Evolutionary conservation across 2,888 invertebrate genomes (phyloP).

Genomic region (Automeris io): DNA sequence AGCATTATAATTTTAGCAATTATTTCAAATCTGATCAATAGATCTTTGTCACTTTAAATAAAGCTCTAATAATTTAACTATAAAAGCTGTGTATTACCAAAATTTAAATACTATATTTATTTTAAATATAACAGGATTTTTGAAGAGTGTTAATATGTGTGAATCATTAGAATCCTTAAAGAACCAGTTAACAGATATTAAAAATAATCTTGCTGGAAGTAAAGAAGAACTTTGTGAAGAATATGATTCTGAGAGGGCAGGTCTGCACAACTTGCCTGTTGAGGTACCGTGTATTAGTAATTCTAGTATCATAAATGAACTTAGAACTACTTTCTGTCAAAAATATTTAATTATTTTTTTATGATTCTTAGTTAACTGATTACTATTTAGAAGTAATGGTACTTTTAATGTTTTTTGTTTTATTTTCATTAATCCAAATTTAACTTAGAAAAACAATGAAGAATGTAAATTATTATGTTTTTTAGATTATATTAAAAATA

Average conservation of each 20-base stretch:
- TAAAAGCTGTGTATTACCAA: too few species aligned
- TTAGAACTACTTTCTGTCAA: not conserved
- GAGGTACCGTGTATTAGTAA: constrained; percentile 43
- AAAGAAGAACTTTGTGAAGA: constrained; percentile 20
- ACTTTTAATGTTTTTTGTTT: too few species aligned
- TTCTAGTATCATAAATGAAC: not conserved
- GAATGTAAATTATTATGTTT: constrained; percentile 16
- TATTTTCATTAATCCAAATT: too few species aligned
- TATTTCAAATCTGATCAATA: too few species aligned
- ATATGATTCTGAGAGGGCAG: constrained; percentile 31
- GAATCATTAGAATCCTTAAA: constrained; percentile 40
- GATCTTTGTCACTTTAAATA: too few species aligned
- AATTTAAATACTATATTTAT: too few species aligned
- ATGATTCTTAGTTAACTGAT: too few species aligned
- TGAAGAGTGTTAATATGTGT: constrained; percentile 37
- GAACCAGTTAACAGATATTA: constrained; percentile 39
- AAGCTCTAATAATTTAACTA: too few species aligned
- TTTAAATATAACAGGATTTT: too few species aligned
- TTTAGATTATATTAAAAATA: constrained; percentile 78
- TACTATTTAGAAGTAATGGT: too few species aligned
- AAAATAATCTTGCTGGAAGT: constrained; percentile 27
- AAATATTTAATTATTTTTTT: not conserved
- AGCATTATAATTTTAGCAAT: too few species aligned
- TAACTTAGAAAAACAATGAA: too few species aligned
- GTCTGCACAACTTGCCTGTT: constrained; percentile 55